Percentiles rank a stretch among this genome's conserved stretches.
phyloP scores from a whole-genome alignment of 2,888 invertebrate species.

The Dexiosoma caninum region DNA sequence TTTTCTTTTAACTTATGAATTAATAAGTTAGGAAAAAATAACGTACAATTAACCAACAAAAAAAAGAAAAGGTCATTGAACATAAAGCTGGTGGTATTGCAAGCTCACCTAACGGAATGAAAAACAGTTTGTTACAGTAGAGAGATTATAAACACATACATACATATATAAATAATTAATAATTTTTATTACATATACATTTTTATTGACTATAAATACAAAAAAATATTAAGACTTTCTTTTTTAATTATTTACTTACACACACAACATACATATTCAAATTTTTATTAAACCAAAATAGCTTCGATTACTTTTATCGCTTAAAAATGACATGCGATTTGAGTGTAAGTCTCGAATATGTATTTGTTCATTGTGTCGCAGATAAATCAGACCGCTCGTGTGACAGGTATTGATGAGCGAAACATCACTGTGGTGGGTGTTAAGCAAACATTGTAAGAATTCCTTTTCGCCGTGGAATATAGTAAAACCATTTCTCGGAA shows the following conservation, averaged over 20 bases:
- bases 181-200: background rate
- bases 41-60: too few relatives aligned
- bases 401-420: constrained; percentile 85
- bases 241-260: constrained; percentile 3
- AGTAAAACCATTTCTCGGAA: constrained; percentile 87
- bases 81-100: too few relatives aligned
- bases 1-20: too few relatives aligned
- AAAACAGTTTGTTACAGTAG: too few relatives aligned
- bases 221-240: background rate
- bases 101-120: too few relatives aligned
- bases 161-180: too few relatives aligned
- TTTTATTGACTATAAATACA: constrained; percentile 29
- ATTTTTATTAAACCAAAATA: constrained; percentile 88
- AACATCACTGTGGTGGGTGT: constrained; percentile 80
- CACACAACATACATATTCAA: constrained; percentile 51
- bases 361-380: constrained; percentile 83
- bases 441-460: constrained; percentile 86
- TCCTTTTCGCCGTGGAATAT: constrained; percentile 82
- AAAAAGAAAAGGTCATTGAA: too few relatives aligned
- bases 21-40: too few relatives aligned
- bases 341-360: constrained; percentile 83
- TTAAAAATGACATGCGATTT: constrained; percentile 75
- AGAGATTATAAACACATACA: too few relatives aligned
- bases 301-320: constrained; percentile 85
- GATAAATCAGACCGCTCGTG: constrained; percentile 83